Evolutionary conservation across 2,113 vertebrate species (phyloP).

Genomic region (Podarcis muralis): DNA sequence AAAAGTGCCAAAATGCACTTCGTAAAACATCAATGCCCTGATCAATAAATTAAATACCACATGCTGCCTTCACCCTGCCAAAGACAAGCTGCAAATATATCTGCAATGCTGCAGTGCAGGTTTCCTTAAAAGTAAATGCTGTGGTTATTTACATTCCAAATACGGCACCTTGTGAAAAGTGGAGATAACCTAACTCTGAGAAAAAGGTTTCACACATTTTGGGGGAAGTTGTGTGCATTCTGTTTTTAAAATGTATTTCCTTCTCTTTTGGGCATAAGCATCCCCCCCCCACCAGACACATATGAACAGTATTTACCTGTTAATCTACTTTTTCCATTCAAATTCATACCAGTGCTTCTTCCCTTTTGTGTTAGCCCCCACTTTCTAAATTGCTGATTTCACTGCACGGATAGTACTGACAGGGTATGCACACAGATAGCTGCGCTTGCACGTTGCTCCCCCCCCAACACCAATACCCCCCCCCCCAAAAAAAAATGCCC

Average conservation of each 20-base stretch:
- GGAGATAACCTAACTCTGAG: conserved; percentile 17
- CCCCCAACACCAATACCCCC: too few species aligned
- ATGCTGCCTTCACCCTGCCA: not conserved
- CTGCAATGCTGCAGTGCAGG: not conserved
- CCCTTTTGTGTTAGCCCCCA: too few species aligned
- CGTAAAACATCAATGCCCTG: not conserved
- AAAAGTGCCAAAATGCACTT: not conserved
- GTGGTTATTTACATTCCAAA: conserved; percentile 6
- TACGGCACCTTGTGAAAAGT: not conserved
- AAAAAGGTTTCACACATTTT: conserved; percentile 6
- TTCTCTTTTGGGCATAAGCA: not conserved
- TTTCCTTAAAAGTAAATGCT: conserved; percentile 2
- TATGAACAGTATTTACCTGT: not conserved
- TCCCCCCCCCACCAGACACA: not conserved
- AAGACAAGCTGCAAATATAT: not conserved
- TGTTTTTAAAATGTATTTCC: not conserved
- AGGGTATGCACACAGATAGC: too few species aligned
- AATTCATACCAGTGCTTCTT: too few species aligned
- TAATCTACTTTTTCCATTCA: too few species aligned
- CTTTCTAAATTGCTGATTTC: too few species aligned
- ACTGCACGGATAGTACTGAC: fast-evolving
- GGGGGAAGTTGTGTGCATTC: not conserved
- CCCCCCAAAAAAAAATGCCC: too few species aligned
- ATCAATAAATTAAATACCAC: not conserved
- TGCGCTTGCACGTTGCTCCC: too few species aligned